A percentile compares a stretch with the other conserved stretches of the same genome.
phyloP scores from a whole-genome alignment of 2,797 vertebrate genomes.

The Clarias platycephalus region DNA sequence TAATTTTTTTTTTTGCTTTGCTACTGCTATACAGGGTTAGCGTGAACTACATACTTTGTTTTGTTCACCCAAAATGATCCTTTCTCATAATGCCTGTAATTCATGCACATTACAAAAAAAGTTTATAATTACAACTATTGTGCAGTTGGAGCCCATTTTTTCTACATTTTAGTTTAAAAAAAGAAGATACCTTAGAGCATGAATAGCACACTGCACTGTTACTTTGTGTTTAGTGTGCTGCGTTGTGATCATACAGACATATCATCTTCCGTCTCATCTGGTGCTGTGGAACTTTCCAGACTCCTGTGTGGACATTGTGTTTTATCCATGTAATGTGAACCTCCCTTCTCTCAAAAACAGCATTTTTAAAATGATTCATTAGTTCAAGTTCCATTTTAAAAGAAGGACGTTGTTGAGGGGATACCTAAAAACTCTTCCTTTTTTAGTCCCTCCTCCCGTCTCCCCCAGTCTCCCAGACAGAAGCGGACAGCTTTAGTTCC shows the following conservation, averaged over 20 bases:
- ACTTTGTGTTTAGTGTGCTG: constrained; percentile 43
- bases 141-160: constrained; percentile 38
- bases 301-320: constrained; percentile 37
- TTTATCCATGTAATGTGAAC: constrained; percentile 45
- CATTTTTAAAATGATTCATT: constrained; percentile 10
- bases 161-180: constrained; percentile 30
- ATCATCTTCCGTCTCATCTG: constrained; percentile 44
- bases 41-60: constrained; percentile 25
- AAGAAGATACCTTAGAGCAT: constrained; percentile 41
- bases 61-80: constrained; percentile 35
- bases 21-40: constrained; percentile 51
- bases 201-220: constrained; percentile 40
- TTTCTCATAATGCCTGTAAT: constrained; percentile 27
- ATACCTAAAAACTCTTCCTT: neutral
- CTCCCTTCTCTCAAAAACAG: constrained; percentile 25
- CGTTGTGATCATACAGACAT: constrained; percentile 38
- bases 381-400: neutral
- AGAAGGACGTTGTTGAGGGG: neutral
- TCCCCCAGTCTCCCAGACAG: neutral
- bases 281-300: constrained; percentile 42
- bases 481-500: constrained; percentile 40
- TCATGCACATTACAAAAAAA: constrained; percentile 33
- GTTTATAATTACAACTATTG: constrained; percentile 22
- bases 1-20: constrained; percentile 12
- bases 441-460: neutral